Percentiles rank a stretch among this genome's conserved stretches.
Evolutionary conservation across 23 tunicate species (phyloP).

Genomic region (Diplosoma virens): DNA sequence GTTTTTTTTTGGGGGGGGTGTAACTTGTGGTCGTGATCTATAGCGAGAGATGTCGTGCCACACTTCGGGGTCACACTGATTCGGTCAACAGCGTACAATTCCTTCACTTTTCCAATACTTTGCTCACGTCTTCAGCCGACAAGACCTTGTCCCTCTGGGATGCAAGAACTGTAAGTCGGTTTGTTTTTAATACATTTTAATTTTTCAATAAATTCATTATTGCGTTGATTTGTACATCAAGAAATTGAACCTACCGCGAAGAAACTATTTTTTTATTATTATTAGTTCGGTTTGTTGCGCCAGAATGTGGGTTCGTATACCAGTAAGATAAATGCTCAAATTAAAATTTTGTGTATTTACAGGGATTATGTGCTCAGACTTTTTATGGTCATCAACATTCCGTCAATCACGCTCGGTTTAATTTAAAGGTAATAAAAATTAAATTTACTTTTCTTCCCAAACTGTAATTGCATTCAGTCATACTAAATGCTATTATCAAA

Average conservation of each 20-base stretch:
- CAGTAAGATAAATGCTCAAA: too few species aligned
- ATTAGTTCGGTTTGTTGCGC: too few species aligned
- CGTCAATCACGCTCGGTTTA: slow-evolving; percentile 81
- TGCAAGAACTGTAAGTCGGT: slow-evolving; percentile 74
- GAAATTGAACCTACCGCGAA: too few species aligned
- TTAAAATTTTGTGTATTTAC: too few species aligned
- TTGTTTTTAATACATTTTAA: not conserved
- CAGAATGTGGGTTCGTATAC: too few species aligned
- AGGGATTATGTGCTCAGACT: slow-evolving; percentile 93
- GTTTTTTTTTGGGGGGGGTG: too few species aligned
- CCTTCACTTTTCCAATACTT: slow-evolving; percentile 64
- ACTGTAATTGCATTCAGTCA: too few species aligned
- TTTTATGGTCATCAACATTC: slow-evolving; percentile 95
- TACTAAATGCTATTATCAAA: too few species aligned
- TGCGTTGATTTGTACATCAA: not conserved
- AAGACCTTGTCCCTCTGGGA: slow-evolving; percentile 94
- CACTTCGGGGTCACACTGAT: slow-evolving; percentile 88
- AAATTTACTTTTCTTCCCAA: too few species aligned
- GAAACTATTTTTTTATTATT: too few species aligned
- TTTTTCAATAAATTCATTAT: not conserved
- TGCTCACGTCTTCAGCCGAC: slow-evolving; percentile 88
- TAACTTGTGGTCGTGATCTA: too few species aligned
- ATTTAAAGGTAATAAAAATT: slow-evolving; percentile 73
- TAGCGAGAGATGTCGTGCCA: slow-evolving; percentile 79
- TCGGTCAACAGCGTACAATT: slow-evolving; percentile 89